phyloP scores from a whole-genome alignment of 2,888 invertebrate genomes.

The Parnassius orleans region DNA sequence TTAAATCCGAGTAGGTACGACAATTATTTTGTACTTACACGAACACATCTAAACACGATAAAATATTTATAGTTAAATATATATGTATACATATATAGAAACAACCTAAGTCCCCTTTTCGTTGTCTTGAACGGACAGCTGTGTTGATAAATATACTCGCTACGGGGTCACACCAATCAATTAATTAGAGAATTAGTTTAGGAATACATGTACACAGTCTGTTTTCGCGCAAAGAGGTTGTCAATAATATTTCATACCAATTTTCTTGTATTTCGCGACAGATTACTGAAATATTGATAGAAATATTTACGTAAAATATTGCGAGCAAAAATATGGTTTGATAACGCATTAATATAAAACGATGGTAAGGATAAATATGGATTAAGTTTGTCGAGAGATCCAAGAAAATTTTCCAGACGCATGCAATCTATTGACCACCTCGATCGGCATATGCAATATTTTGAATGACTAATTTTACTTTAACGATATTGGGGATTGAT shows the following conservation, averaged over 20 bases:
- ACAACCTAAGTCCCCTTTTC: constrained; percentile 76
- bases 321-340: constrained; percentile 36
- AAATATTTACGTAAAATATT: constrained; percentile 26
- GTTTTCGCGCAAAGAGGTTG: constrained; percentile 58
- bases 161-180: constrained; percentile 60
- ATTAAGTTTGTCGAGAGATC: constrained; percentile 13
- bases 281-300: constrained; percentile 32
- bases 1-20: constrained; percentile 66
- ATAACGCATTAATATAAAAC: constrained; percentile 16
- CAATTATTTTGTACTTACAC: constrained; percentile 74
- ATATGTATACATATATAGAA: constrained; percentile 36
- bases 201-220: constrained; percentile 71
- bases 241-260: constrained; percentile 46
- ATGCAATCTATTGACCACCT: constrained; percentile 42
- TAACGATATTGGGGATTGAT: neutral
- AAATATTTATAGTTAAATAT: constrained; percentile 41
- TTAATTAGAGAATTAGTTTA: constrained; percentile 56
- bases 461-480: neutral
- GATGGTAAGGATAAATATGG: constrained; percentile 28
- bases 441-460: constrained; percentile 36
- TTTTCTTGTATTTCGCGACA: constrained; percentile 16
- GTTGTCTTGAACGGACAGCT: constrained; percentile 75
- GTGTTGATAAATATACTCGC: constrained; percentile 46
- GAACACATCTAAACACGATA: constrained; percentile 66
- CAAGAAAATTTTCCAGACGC: constrained; percentile 21